Evolutionary conservation across 2,797 vertebrate species (phyloP), one percentile per base, ranked within the genome.

Genomic region (Chrosomus eos): DNA sequence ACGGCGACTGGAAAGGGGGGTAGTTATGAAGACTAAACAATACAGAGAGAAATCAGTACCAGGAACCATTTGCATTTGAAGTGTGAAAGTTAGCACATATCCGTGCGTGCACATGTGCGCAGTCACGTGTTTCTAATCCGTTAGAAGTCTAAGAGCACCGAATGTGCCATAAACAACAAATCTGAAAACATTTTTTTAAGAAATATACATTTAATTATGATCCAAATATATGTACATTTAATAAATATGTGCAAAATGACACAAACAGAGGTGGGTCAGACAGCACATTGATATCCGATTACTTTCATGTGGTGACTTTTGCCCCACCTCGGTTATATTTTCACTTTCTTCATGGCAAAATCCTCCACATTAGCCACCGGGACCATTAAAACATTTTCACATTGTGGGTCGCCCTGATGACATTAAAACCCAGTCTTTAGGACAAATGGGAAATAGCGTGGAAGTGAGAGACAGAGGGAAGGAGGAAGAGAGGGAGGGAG

Each of bases 51-150:
- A 82, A 85, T 85, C 85, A 81, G 70, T 84, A 77, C 72, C 85
- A 72, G 83, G 87, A 87, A 67, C 66, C 66, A 89, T 92, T 90
- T 91, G 89, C 86, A 90, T 80, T 85, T 88, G 77, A 87, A 88
- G 84, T 90, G 80, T 80, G 81, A 87, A 87, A 87, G 75, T 79
- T 85, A 87, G 66, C 80, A 79, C 73, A 70, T 64, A 68, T 81
- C 55, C 33, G n/a, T 66, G 60, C 43, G 48, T 74, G 31, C 64
- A 66, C 45, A 31, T 19, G 75, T 38, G 78, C 8, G n/a, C 9
- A 19, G 28, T 78, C 64, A 36, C 53, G 2, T 58, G 26, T n/a
- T 40, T 68, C 11, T 66, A 18, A 76, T 28, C 62, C 26, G 4
- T 55, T 18, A 48, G 28, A 5, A 58, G 36, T 43, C 68, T 45